Percentiles rank a stretch among this genome's conserved stretches.
Evolutionary conservation across 1,140 invertebrate genomes (phyloP).

Genomic region (Papilio polyxenes): DNA sequence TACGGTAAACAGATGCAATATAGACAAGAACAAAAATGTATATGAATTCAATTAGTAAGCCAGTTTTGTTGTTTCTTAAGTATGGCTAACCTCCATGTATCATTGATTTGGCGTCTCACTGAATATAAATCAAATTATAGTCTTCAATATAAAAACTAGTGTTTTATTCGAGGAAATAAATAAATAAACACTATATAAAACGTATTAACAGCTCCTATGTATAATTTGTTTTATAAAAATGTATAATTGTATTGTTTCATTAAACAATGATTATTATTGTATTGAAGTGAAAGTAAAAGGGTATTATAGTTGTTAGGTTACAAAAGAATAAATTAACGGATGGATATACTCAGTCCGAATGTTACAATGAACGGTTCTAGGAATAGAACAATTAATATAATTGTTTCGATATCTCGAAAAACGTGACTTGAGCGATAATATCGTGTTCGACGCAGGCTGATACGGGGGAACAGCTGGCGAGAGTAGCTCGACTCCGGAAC

Average conservation of each 20-base stretch:
- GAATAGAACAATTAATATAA: conserved; percentile 38
- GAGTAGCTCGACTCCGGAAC: background rate
- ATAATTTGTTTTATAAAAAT: background rate
- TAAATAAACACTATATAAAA: background rate
- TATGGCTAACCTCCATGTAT: conserved; percentile 3
- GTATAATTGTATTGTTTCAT: background rate
- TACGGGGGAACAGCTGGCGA: conserved; percentile 32
- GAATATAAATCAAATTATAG: background rate
- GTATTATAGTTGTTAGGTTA: background rate
- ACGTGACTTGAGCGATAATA: conserved; percentile 39
- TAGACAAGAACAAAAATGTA: conserved; percentile 53
- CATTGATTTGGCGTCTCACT: background rate
- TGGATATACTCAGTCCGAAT: conserved; percentile 4
- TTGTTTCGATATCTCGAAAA: conserved; percentile 37
- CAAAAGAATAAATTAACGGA: conserved; percentile 25
- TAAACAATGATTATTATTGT: background rate
- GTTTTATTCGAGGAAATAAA: background rate
- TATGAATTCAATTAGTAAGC: conserved; percentile 47
- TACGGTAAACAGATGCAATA: conserved; percentile 48
- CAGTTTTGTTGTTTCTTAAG: conserved; percentile 31
- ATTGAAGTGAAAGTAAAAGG: conserved; percentile 26
- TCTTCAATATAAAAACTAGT: background rate
- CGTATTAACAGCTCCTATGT: background rate
- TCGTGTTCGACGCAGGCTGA: conserved; percentile 26
- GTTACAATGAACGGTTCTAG: conserved; percentile 34